phyloP scores from a whole-genome alignment of 2,888 invertebrate genomes.

The Drosophila algonquin region DNA sequence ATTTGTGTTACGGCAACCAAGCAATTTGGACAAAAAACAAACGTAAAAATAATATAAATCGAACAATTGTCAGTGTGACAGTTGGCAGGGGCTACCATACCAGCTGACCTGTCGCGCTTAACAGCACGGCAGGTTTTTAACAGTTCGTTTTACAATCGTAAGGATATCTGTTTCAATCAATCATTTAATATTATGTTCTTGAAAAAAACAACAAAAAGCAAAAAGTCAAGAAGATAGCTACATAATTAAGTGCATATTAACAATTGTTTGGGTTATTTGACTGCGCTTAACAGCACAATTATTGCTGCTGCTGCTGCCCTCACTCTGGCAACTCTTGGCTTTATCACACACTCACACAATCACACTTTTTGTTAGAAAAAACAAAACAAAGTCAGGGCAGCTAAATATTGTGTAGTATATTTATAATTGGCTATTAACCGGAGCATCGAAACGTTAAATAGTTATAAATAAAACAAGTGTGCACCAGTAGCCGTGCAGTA shows the following conservation, averaged over 20 bases:
- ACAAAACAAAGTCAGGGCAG: slow-evolving; percentile 28
- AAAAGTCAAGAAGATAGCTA: no score
- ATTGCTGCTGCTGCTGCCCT: background rate
- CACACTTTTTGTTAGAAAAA: slow-evolving; percentile 24
- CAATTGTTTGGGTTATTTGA: background rate
- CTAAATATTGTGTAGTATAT: slow-evolving; percentile 15
- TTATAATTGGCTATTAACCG: background rate
- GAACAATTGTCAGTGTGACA: slow-evolving; percentile 65
- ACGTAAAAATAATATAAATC: slow-evolving; percentile 52
- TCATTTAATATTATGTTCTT: background rate
- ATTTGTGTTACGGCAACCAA: slow-evolving; percentile 44
- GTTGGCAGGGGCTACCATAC: slow-evolving; percentile 21
- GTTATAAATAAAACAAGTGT: slow-evolving; percentile 3
- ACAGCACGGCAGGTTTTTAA: background rate
- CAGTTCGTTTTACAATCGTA: background rate
- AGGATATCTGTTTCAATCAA: background rate
- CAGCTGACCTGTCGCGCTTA: background rate
- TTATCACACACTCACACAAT: slow-evolving; percentile 32
- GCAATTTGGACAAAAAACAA: slow-evolving; percentile 55
- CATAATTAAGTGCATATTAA: no score
- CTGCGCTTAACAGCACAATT: background rate
- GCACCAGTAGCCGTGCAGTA: slow-evolving; percentile 1
- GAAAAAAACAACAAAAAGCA: background rate
- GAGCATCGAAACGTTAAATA: background rate
- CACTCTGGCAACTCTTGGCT: slow-evolving; percentile 5